phyloP scores from a whole-genome alignment of 2,797 vertebrate species.

The Ctenopoma kingsleyae region DNA sequence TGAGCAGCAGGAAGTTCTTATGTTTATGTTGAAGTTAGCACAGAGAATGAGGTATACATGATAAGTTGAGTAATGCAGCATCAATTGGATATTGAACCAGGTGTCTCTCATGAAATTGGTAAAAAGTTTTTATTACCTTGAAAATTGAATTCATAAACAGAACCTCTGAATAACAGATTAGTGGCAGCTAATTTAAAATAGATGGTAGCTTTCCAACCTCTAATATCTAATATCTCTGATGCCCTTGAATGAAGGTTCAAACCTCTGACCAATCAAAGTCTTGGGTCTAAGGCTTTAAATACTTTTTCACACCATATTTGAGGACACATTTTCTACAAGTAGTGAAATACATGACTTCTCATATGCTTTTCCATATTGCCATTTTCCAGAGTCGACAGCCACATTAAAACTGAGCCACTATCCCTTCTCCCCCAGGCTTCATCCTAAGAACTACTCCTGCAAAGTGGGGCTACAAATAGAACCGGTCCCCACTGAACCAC shows the following conservation, averaged over 20 bases:
- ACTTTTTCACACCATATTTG: slow-evolving; percentile 32
- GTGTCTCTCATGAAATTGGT: slow-evolving; percentile 60
- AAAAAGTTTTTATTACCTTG: slow-evolving; percentile 46
- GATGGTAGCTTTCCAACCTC: slow-evolving; percentile 33
- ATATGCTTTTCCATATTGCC: slow-evolving; percentile 28
- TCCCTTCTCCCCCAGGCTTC: slow-evolving; percentile 37
- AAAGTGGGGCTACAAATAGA: slow-evolving; percentile 65
- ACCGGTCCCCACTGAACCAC: slow-evolving; percentile 54
- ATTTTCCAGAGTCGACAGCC: slow-evolving; percentile 11
- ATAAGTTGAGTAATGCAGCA: slow-evolving; percentile 53
- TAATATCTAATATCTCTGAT: slow-evolving; percentile 25
- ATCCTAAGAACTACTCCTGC: neutral
- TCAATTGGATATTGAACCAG: slow-evolving; percentile 67
- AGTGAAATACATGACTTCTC: slow-evolving; percentile 28
- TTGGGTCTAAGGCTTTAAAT: slow-evolving; percentile 40
- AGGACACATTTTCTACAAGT: slow-evolving; percentile 46
- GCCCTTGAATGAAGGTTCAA: slow-evolving; percentile 36
- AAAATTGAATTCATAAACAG: slow-evolving; percentile 54
- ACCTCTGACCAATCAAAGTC: slow-evolving; percentile 38
- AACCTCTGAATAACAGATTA: slow-evolving; percentile 59
- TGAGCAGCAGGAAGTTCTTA: slow-evolving; percentile 51
- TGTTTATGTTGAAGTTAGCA: slow-evolving; percentile 31
- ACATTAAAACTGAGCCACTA: slow-evolving; percentile 45
- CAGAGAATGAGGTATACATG: slow-evolving; percentile 40
- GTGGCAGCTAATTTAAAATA: slow-evolving; percentile 61